Percentiles rank a stretch among this genome's conserved stretches.
Conservation (phyloP, 1,140 invertebrate genomes). For the Sycobia sp. region DNA sequence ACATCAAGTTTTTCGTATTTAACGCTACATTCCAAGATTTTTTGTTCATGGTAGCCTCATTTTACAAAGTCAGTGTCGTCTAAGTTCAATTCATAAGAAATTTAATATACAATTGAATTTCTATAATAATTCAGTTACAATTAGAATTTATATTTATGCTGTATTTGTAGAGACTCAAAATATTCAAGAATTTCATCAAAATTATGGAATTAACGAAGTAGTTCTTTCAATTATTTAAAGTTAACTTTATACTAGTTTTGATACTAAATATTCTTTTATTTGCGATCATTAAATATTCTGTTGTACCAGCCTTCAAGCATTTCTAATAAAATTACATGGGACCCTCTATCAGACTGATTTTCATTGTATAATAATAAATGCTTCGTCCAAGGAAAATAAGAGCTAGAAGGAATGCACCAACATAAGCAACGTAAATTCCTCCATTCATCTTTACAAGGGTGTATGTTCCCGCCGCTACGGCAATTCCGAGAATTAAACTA, state of each 20-base stretch:
- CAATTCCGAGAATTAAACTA: constrained; percentile 75
- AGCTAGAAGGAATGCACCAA: constrained; percentile 78
- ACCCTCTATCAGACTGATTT: constrained; percentile 84
- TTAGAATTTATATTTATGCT: too few relatives aligned
- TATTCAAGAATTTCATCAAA: background rate
- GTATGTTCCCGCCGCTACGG: constrained; percentile 74
- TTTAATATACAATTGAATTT: constrained; percentile 3
- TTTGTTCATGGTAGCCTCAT: constrained; percentile 13
- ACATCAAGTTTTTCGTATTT: constrained; percentile 7
- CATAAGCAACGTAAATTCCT: constrained; percentile 83
- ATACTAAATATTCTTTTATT: constrained; percentile 17
- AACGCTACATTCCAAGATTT: background rate
- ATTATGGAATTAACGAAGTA: constrained; percentile 5
- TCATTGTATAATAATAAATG: constrained; percentile 88
- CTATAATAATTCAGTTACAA: background rate
- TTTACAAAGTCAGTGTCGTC: constrained; percentile 10
- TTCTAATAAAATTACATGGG: constrained; percentile 68
- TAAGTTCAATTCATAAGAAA: constrained; percentile 15
- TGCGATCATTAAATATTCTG: background rate
- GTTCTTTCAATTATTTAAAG: constrained; percentile 10
- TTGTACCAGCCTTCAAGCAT: constrained; percentile 30
- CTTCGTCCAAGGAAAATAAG: constrained; percentile 76
- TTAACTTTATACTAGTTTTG: constrained; percentile 20
- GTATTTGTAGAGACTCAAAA: too few relatives aligned
- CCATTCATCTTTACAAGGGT: constrained; percentile 64